Conservation (phyloP, 1,140 invertebrate species). For the Geopemphigus sp. region DNA sequence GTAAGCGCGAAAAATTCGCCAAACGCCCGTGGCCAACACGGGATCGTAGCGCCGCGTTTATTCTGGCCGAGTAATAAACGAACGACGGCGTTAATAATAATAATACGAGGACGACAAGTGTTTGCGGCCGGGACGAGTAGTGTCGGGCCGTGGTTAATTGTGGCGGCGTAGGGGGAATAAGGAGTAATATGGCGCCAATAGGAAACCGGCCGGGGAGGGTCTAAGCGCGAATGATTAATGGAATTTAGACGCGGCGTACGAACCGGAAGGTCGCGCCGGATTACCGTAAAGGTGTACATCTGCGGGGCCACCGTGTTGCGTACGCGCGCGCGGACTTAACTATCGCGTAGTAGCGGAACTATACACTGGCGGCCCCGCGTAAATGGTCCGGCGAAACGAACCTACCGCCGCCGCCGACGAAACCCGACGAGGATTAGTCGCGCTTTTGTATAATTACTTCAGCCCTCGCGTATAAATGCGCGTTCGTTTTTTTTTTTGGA, state of each 20-base stretch:
- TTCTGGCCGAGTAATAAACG: too few relatives aligned
- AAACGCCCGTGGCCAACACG: not conserved
- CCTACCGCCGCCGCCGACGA: not conserved
- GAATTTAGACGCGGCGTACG: not conserved
- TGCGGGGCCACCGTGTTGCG: not conserved
- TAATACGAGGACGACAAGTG: conserved; percentile 9
- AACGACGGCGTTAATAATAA: too few relatives aligned
- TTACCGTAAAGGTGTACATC: conserved; percentile 13
- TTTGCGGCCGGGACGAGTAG: too few relatives aligned
- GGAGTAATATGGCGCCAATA: not conserved
- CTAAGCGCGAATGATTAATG: conserved; percentile 21
- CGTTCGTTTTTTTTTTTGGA: not conserved
- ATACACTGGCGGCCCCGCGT: conserved; percentile 23
- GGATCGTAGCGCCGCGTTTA: not conserved
- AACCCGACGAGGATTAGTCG: conserved; percentile 11
- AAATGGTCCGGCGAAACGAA: conserved; percentile 19
- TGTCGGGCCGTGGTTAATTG: too few relatives aligned
- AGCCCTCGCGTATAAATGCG: too few relatives aligned
- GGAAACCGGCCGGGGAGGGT: not conserved
- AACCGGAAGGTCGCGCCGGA: conserved; percentile 23
- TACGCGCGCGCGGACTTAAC: not conserved
- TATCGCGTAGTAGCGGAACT: not conserved
- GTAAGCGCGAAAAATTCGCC: not conserved
- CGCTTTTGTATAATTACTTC: conserved; percentile 35
- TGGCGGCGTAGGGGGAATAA: not conserved